Evolutionary conservation across 2,888 invertebrate genomes (phyloP).

Genomic region (Cryptocheilus praepositus): DNA sequence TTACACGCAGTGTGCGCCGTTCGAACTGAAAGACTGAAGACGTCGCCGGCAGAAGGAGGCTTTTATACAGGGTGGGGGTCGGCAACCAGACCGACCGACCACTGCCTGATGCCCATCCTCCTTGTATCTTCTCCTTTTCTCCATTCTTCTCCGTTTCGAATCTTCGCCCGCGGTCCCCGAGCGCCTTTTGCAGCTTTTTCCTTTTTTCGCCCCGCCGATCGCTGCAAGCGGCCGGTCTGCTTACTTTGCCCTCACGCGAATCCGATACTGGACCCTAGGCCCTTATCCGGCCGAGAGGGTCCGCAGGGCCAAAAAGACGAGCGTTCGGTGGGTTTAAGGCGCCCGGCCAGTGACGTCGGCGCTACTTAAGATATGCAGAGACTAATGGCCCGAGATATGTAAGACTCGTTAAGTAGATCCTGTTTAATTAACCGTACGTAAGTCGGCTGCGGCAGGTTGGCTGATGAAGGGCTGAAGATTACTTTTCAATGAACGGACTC

Average conservation of each 20-base stretch:
- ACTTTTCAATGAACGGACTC: no score
- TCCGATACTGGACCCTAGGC: background rate
- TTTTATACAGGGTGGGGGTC: constrained; percentile 71
- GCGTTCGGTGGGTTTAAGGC: no score
- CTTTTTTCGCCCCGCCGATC: constrained; percentile 10
- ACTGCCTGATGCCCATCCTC: constrained; percentile 62
- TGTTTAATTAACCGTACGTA: no score
- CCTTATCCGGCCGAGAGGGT: background rate
- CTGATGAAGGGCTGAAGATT: no score
- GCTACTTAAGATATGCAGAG: no score
- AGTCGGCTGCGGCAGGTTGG: no score
- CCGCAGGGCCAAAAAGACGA: no score
- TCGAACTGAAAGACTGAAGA: constrained; percentile 69
- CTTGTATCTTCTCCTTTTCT: constrained; percentile 52
- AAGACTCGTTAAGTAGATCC: no score
- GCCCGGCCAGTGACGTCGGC: no score
- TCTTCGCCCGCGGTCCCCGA: constrained; percentile 38
- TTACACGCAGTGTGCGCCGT: constrained; percentile 58
- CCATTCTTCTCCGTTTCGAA: constrained; percentile 48
- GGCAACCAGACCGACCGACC: constrained; percentile 57
- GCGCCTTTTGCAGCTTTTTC: constrained; percentile 17
- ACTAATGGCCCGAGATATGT: no score
- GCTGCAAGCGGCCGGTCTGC: background rate
- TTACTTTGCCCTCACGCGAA: background rate
- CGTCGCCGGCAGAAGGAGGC: constrained; percentile 62